Conservation (phyloP, 2,888 invertebrate species). For the Coelinius sp. region DNA sequence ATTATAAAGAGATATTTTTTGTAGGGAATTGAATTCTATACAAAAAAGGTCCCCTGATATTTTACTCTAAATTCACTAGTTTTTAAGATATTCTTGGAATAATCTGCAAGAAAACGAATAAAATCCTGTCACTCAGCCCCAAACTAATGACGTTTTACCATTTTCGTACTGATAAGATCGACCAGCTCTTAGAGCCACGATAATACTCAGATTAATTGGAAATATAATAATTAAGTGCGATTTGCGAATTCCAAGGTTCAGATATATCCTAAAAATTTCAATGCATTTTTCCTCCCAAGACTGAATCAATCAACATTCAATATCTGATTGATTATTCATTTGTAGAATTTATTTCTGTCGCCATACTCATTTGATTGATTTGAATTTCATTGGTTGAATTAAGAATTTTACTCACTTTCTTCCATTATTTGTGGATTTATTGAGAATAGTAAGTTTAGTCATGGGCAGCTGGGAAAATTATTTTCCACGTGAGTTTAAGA, state of each 20-base stretch:
- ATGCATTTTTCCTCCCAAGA: constrained; percentile 30
- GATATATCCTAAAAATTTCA: constrained; percentile 10
- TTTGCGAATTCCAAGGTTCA: constrained; percentile 14
- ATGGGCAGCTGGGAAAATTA: constrained; percentile 37
- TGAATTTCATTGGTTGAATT: constrained; percentile 19
- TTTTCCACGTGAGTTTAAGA: not conserved
- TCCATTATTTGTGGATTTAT: constrained; percentile 16
- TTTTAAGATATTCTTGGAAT: too few relatives aligned
- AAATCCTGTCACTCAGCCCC: too few relatives aligned
- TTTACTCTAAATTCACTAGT: too few relatives aligned
- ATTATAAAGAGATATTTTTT: too few relatives aligned
- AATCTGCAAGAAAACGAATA: not conserved
- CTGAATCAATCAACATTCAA: constrained; percentile 28
- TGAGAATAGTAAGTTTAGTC: constrained; percentile 50
- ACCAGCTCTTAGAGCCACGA: constrained; percentile 34
- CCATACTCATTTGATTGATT: constrained; percentile 25
- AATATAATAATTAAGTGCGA: constrained; percentile 11
- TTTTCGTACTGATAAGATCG: not conserved
- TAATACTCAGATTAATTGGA: constrained; percentile 31
- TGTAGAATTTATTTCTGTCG: not conserved
- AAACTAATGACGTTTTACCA: too few relatives aligned
- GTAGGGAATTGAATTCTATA: too few relatives aligned
- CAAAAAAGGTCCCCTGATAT: too few relatives aligned
- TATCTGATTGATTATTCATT: constrained; percentile 4
- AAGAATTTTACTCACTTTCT: constrained; percentile 24